Conservation (phyloP, 2,797 vertebrate genomes). For the Agapornis canus region DNA sequence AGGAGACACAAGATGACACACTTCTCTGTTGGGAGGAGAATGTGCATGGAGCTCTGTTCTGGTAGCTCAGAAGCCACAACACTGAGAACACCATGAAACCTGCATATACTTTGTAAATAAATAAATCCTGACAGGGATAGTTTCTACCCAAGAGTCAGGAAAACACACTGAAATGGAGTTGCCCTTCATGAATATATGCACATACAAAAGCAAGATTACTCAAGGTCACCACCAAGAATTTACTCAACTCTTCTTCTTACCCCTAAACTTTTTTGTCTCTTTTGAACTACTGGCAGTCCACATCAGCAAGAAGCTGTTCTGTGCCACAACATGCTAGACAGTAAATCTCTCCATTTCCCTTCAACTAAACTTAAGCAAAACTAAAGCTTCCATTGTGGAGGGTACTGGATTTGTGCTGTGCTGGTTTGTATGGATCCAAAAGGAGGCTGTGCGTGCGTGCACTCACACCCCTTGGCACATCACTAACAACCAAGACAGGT, state of each 20-base stretch:
- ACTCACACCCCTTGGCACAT: not conserved
- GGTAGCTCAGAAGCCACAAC: not conserved
- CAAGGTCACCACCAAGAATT: not conserved
- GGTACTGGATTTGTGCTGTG: not conserved
- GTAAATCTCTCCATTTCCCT: not conserved
- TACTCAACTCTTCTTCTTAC: not conserved
- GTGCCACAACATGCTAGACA: accelerated
- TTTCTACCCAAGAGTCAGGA: not conserved
- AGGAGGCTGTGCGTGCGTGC: accelerated
- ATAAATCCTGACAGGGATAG: not conserved
- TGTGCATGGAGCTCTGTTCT: not conserved
- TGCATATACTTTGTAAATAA: not conserved
- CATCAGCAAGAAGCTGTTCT: not conserved
- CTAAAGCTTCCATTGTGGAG: not conserved
- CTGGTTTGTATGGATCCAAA: not conserved
- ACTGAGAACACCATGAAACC: not conserved
- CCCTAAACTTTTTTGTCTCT: not conserved
- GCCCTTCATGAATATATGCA: not conserved
- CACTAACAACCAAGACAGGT: not conserved
- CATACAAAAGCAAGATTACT: not conserved
- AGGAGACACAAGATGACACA: not conserved
- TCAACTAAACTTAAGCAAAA: not conserved
- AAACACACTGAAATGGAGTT: not conserved
- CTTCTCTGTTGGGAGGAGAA: not conserved
- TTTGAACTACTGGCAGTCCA: not conserved